Base-by-base conservation (phyloP, 1,140 invertebrate genomes). In the Batillaria attramentaria region DNA sequence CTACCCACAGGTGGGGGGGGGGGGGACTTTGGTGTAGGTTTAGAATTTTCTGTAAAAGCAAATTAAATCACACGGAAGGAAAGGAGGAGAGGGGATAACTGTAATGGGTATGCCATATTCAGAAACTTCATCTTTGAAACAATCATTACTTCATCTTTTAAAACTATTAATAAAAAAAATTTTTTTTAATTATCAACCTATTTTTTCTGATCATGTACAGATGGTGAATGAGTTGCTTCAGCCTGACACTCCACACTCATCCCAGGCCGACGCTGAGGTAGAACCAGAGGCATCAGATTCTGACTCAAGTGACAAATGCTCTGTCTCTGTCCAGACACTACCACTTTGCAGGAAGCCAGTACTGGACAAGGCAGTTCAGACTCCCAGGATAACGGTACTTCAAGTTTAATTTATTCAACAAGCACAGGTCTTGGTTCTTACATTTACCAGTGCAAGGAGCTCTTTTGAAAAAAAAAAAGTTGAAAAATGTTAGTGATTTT, bases 401-500 rank as follows among this genome's bases (percentile, higher is more conserved):
- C 46, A 50, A 50, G 46, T 50, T 50, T 24, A 50, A 50, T 50
- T 50, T 50, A 50, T 50, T 50, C 46, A 50, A 50, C 46, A 50
- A 50, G 46, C 46, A 50, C 10, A 50, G 46, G 46, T 50, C 46
- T 50, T 50, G 46, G 46, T 50, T 50, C 46, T 50, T 50, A 50
- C 46, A 50, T 50, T 50, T 50, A 50, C 46, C 46, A 50, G 46
- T 50, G 46, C 10, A 50, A 50, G 46, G 46, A 50, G 46, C 46
- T 24, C 46, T 10, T 50, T 50, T 50, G 46, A 50, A 50, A 50
- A 50, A 50, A 50, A 50, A 50, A 50, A 50, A 13, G 46, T 50
- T 50, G 46, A 50, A 50, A 50, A 50, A 50, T 50, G 46, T 50
- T 50, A 50, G 46, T 50, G 46, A 50, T 50, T 50, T 50, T 50